These are phyloP conservation scores for Plebejus anna DNA, from an alignment of 2,888 invertebrate species.

Conservation along the genomic window DNA sequence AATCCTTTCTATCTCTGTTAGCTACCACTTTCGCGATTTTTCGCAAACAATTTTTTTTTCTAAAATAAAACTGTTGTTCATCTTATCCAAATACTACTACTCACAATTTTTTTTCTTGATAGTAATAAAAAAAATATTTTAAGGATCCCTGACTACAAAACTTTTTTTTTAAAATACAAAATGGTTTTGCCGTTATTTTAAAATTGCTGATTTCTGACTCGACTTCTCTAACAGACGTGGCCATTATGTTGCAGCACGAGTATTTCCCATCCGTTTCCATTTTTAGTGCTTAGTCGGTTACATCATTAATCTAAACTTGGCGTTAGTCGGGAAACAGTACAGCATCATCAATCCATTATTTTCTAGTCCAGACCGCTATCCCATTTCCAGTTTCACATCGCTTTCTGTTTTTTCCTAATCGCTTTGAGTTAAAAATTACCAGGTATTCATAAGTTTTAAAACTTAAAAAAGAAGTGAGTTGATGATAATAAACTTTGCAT, in stretches of 20 bases:
- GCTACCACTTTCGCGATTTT: too few species aligned
- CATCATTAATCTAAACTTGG: conserved; percentile 20
- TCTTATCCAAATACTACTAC: too few species aligned
- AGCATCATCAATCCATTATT: conserved; percentile 20
- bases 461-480: too few species aligned
- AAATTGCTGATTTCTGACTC: background rate
- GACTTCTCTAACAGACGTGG: background rate
- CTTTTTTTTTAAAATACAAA: background rate
- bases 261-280: background rate
- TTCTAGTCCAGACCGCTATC: conserved; percentile 6
- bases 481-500: too few species aligned
- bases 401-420: background rate
- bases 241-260: conserved; percentile 9
- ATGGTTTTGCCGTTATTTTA: background rate
- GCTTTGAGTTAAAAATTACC: background rate
- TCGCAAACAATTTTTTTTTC: too few species aligned
- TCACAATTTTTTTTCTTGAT: too few species aligned
- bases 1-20: too few species aligned
- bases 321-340: conserved; percentile 13
- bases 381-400: background rate
- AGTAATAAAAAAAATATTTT: too few species aligned
- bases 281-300: conserved; percentile 15
- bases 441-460: background rate
- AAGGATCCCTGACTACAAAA: too few species aligned
- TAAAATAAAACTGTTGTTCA: too few species aligned